Evolutionary conservation across 2,797 vertebrate genomes (phyloP), one percentile per base, ranked within the genome.

Genomic region (Pachyuromys duprasi): DNA sequence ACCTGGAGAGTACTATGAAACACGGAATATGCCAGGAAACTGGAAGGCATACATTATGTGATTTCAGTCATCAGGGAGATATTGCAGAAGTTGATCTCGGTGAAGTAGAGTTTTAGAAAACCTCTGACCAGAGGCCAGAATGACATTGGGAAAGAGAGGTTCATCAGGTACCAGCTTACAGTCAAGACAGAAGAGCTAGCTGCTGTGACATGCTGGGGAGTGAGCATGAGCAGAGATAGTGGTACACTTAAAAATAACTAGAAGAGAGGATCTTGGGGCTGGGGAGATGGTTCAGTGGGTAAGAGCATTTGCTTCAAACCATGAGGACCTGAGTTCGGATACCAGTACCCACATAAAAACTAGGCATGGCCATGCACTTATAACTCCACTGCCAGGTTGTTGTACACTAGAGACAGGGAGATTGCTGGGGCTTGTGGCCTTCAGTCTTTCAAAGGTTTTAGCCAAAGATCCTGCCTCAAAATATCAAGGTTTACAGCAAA

Each of bases 181-280:
- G 33, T 26, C 6, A 70, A 70, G 33, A 63, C 9, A 63, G 45
- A 24, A 65, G 49, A 17, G 28, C 8, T 17, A n/a, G n/a, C 24
- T 26, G 3, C 28, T n/a, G 39, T 42, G 2, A 15, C 1, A 15
- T 4, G 3, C 7, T 3, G n/a, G 12, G 8, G 18, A 55, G 26
- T 4, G 13, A 53, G 67, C 28, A 72, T 2, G 8, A 20, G n/a
- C 70, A 53, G 13, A 17, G 45, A 33, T 4, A 28, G 12, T 15
- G 22, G 2, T 81, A 36, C 18, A 17, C 60, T 63, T 28, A 82
- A 82, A 63, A 63, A 17, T 42, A 82, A 31, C 36, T 62, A 63
- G 36, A 17, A 82, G 45, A 84, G 63, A 49, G 42, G 42, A 3
- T n/a, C 31, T 33, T 49, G 6, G 31, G 39, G 31, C 31, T 84